A percentile compares a stretch with the other conserved stretches of the same genome.
Evolutionary conservation across 2,888 invertebrate species (phyloP).

Genomic region (Drosophila emarginata): DNA sequence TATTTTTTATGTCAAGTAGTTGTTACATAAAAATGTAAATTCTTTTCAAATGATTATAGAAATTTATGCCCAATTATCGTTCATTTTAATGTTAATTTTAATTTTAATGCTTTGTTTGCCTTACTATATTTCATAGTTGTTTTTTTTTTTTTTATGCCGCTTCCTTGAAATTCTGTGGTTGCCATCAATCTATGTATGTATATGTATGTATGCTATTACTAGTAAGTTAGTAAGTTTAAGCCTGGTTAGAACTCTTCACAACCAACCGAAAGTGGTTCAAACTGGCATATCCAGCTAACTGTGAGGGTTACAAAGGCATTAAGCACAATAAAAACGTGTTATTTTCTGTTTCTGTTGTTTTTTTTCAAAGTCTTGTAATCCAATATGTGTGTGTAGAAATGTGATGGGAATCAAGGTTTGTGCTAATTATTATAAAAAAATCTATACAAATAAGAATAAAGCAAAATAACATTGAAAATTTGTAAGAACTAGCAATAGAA

Average conservation of each 20-base stretch:
- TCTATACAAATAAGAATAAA: not conserved
- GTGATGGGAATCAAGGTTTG: conserved; percentile 18
- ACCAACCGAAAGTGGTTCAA: conserved; percentile 71
- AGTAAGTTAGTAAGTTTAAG: conserved; percentile 26
- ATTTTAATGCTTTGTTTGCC: conserved; percentile 24
- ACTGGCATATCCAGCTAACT: conserved; percentile 59
- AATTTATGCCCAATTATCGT: conserved; percentile 35
- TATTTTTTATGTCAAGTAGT: conserved; percentile 1
- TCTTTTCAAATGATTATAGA: conserved; percentile 28
- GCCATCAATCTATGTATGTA: conserved; percentile 10
- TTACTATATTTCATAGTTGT: not conserved
- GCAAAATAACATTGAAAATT: not conserved
- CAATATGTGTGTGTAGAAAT: conserved; percentile 43
- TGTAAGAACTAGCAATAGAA: not conserved
- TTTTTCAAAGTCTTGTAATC: conserved; percentile 60
- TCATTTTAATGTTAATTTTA: conserved; percentile 21
- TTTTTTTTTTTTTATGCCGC: conserved; percentile 10
- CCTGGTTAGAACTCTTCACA: conserved; percentile 55
- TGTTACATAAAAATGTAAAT: conserved; percentile 34
- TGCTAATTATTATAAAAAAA: conserved; percentile 26
- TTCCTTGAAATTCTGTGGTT: conserved; percentile 58
- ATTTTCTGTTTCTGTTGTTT: not conserved
- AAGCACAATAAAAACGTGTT: conserved; percentile 52
- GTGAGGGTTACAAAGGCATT: conserved; percentile 52
- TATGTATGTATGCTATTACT: conserved; percentile 29